A percentile compares a stretch with the other conserved stretches of the same genome.
Conservation (phyloP, 2,888 invertebrate genomes). For the Chesias legatella region DNA sequence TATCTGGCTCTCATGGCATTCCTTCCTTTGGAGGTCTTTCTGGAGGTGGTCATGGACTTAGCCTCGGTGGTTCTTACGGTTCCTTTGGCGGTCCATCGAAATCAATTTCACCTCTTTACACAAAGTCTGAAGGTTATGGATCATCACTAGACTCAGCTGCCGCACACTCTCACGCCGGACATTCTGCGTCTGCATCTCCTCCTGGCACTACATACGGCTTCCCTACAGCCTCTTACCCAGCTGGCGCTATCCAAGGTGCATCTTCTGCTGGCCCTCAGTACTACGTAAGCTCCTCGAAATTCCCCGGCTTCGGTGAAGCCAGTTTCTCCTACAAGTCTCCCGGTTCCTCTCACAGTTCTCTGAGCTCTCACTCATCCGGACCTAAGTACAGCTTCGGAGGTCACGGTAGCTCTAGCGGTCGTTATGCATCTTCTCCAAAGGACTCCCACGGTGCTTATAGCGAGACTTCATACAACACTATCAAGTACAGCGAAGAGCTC, state of each 20-base stretch:
- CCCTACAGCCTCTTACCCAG: conserved; percentile 49
- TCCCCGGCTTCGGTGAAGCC: conserved; percentile 52
- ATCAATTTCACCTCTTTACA: conserved; percentile 49
- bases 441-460: conserved; percentile 66
- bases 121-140: conserved; percentile 52
- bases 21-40: conserved; percentile 46
- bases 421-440: conserved; percentile 48
- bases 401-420: conserved; percentile 44
- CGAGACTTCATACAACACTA: conserved; percentile 70
- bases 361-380: conserved; percentile 53
- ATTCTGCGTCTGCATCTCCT: conserved; percentile 48
- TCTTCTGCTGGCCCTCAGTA: conserved; percentile 57
- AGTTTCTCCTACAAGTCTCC: conserved; percentile 59
- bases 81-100: conserved; percentile 56
- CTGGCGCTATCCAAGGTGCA: conserved; percentile 51
- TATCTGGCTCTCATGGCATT: conserved; percentile 49
- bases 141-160: conserved; percentile 52
- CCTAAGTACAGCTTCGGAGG: conserved; percentile 61
- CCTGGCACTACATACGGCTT: conserved; percentile 57
- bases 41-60: conserved; percentile 44
- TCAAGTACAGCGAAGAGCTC: conserved; percentile 73
- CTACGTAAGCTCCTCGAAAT: conserved; percentile 54
- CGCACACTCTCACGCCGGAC: conserved; percentile 55
- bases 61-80: conserved; percentile 49
- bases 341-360: conserved; percentile 48